Base-by-base conservation (phyloP, 2,113 vertebrate genomes). In the Gymnogyps californianus region DNA sequence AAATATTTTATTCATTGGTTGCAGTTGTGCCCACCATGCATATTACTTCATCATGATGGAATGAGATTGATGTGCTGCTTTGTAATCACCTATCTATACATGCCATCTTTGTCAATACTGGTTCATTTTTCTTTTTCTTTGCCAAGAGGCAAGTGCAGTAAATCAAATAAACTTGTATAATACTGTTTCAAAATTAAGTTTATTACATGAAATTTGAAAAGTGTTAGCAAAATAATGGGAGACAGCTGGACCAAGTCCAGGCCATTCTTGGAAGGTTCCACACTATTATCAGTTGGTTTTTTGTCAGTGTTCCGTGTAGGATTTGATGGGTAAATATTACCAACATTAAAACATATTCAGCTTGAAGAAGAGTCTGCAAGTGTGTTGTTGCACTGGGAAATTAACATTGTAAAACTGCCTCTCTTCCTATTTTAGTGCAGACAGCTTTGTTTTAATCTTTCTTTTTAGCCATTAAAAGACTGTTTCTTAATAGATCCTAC, bases 1-100 rank as follows among this genome's bases (percentile, higher is more conserved):
- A 91, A 95, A 92, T 95, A 92, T 96, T 96, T 95, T 95, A 96
- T 95, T 96, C 77, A 89, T 72, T 85, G 61, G 19, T 80, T 90
- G 70, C 69, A 76, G 44, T 92, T 92, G 58, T 87, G 61, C 69
- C 47, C 31, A 75, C 52, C 36, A 38, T 69, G 28, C 36, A 44
- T 86, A 77, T 94, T 87, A 67, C 22, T 90, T 86, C 31, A 58
- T 87, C 32, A 10, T 79, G 86, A 84, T 42, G 70, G 87, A 96
- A 87, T 91, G 94, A 94, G 91, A 96, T 84, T 89, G 81, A 94
- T 95, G 89, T 75, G 38, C 74, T 96, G 57, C 69, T 96, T 87
- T 76, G 47, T 76, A 84, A 84, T 89, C 49, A 92, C 52, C 52
- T 92, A 59, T 84, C 61, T 85, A 31, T 79, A 87, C n/a, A 69